These are phyloP conservation scores for Sciurus niger DNA, from an alignment of 2,113 vertebrate genomes.

Conservation along the genomic window DNA sequence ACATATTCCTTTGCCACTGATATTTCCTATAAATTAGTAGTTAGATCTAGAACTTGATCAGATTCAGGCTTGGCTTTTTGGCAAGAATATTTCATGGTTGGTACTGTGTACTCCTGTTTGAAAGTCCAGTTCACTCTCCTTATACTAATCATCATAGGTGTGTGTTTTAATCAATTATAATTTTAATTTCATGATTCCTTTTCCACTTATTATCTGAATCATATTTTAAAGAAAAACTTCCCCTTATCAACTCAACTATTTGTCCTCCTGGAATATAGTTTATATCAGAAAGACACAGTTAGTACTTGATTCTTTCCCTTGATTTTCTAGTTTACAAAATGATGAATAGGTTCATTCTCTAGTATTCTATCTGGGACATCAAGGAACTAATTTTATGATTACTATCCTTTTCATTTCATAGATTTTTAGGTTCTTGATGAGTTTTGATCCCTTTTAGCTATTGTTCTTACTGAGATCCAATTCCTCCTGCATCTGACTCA, in stretches of 20 bases:
- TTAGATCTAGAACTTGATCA: constrained; percentile 28
- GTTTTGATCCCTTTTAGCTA: not conserved
- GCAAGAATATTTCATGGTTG: not conserved
- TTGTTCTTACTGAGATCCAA: not conserved
- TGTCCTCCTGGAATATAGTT: not conserved
- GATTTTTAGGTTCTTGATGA: not conserved
- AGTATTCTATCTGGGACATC: not conserved
- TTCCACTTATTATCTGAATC: not conserved
- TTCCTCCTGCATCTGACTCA: not conserved
- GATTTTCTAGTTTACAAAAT: not conserved
- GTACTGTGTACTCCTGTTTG: not conserved
- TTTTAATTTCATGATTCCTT: not conserved
- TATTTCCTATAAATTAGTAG: no score
- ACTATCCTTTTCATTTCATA: not conserved
- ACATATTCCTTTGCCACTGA: not conserved
- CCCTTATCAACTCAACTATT: not conserved
- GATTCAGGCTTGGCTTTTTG: not conserved
- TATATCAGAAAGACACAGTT: not conserved
- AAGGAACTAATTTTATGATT: not conserved
- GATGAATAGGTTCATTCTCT: not conserved
- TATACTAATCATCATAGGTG: not conserved
- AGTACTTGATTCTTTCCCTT: not conserved
- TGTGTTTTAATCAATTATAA: not conserved
- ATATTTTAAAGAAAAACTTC: constrained; percentile 8
- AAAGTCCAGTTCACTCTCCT: not conserved